phyloP scores from a whole-genome alignment of 2,113 vertebrate genomes.

The Sminthopsis crassicaudata region DNA sequence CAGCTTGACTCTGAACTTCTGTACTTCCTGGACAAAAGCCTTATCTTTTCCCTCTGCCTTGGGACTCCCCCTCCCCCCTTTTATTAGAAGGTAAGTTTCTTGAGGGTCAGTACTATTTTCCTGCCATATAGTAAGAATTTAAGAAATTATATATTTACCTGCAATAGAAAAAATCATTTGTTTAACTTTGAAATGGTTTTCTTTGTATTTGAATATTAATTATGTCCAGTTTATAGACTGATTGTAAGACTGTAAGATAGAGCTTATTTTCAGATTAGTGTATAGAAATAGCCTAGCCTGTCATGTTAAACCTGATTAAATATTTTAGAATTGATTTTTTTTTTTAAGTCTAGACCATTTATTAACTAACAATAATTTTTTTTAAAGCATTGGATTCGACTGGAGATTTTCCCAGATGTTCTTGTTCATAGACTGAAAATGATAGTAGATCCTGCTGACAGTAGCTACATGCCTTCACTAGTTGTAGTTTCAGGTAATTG shows the following conservation, averaged over 20 bases:
- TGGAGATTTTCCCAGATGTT: conserved; percentile 97
- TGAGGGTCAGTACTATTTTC: not conserved
- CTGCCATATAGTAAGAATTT: not conserved
- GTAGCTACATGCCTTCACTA: conserved; percentile 99
- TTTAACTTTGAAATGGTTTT: not conserved
- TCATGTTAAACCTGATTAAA: not conserved
- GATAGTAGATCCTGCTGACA: conserved; percentile 97
- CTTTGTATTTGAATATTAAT: accelerated
- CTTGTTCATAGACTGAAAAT: conserved; percentile 96
- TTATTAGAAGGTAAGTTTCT: not conserved
- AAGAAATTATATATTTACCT: not conserved
- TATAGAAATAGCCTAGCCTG: not conserved
- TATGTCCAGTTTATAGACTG: not conserved
- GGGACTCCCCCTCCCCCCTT: accelerated
- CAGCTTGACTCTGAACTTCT: not conserved
- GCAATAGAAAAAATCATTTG: not conserved
- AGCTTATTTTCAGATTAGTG: not conserved
- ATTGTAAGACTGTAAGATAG: not conserved
- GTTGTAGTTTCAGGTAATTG: conserved; percentile 95
- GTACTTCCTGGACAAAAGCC: not conserved
- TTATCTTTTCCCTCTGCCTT: not conserved
- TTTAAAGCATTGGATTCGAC: conserved; percentile 96
- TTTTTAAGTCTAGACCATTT: not conserved
- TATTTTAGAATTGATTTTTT: not conserved
- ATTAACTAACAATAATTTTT: conserved; percentile 35